These are phyloP conservation scores for Aquatica leii DNA, from an alignment of 2,888 invertebrate species.

Conservation along the genomic window DNA sequence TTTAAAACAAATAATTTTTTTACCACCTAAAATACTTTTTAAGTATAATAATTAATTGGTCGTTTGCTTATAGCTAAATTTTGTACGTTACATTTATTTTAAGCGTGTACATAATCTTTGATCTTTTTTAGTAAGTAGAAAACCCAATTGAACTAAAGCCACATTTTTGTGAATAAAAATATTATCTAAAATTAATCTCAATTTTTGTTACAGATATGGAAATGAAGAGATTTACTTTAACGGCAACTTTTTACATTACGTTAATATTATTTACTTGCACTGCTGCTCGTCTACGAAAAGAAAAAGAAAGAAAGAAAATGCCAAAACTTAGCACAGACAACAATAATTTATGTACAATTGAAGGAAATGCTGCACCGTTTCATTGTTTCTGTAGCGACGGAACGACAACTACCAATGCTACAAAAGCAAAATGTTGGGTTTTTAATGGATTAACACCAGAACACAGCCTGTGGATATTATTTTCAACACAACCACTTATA, in stretches of 20 bases:
- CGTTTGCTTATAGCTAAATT: not conserved
- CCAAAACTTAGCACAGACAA: conserved; percentile 20
- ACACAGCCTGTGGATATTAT: conserved; percentile 76
- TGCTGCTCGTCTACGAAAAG: conserved; percentile 22
- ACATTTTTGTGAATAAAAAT: too few relatives aligned
- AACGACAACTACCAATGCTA: conserved; percentile 65
- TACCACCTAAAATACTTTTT: conserved; percentile 1
- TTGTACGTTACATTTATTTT: conserved; percentile 5
- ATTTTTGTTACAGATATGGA: conserved; percentile 28
- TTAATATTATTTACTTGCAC: conserved; percentile 17
- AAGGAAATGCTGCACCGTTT: conserved; percentile 59
- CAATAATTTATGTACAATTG: conserved; percentile 45
- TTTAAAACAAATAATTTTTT: conserved; percentile 4
- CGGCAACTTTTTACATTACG: conserved; percentile 16
- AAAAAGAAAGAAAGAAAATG: conserved; percentile 32
- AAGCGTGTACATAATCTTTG: not conserved
- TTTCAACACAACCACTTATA: conserved; percentile 75
- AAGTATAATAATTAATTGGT: conserved; percentile 6
- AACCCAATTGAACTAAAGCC: not conserved
- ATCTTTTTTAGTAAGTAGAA: conserved; percentile 3
- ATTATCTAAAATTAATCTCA: too few relatives aligned
- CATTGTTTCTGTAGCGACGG: conserved; percentile 74
- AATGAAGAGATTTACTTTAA: conserved; percentile 22
- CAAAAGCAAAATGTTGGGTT: conserved; percentile 81
- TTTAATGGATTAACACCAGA: conserved; percentile 72